phyloP scores from a whole-genome alignment of 2,888 invertebrate species.

The Actias luna region DNA sequence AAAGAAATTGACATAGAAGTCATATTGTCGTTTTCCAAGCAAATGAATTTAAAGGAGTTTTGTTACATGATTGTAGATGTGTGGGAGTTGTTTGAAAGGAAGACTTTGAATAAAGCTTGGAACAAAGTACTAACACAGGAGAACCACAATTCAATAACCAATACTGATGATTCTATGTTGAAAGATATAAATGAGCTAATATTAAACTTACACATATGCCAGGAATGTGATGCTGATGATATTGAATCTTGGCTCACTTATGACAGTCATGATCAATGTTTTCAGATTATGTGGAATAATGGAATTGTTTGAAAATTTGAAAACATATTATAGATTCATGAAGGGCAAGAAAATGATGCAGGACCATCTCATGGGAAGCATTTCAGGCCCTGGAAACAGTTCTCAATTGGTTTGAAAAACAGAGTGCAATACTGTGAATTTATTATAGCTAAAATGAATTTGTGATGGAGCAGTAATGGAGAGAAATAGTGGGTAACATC shows the following conservation, averaged over 20 bases:
- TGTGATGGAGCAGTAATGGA: background rate
- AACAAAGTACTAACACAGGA: slow-evolving; percentile 6
- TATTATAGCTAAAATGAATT: background rate
- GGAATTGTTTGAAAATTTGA: too few species aligned
- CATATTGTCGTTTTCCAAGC: background rate
- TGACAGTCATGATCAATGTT: too few species aligned
- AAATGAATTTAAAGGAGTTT: background rate
- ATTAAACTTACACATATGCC: slow-evolving; percentile 23
- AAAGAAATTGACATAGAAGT: background rate
- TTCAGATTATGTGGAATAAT: too few species aligned
- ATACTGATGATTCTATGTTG: slow-evolving; percentile 24
- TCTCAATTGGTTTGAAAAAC: too few species aligned
- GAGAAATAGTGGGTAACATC: background rate
- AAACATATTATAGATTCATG: too few species aligned
- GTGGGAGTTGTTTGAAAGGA: background rate
- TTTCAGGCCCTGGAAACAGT: too few species aligned
- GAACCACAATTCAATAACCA: slow-evolving; percentile 19
- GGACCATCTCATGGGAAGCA: too few species aligned
- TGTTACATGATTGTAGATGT: background rate
- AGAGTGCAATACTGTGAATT: too few species aligned
- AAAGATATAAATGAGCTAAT: slow-evolving; percentile 25
- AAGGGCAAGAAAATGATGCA: too few species aligned
- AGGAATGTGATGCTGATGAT: slow-evolving; percentile 24
- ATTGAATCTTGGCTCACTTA: too few species aligned
- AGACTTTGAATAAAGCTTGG: background rate